Percentiles rank a stretch among this genome's conserved stretches.
These are phyloP conservation scores for Troglohyphantes excavatus DNA, from an alignment of 2,888 invertebrate genomes.

Conservation along the genomic window DNA sequence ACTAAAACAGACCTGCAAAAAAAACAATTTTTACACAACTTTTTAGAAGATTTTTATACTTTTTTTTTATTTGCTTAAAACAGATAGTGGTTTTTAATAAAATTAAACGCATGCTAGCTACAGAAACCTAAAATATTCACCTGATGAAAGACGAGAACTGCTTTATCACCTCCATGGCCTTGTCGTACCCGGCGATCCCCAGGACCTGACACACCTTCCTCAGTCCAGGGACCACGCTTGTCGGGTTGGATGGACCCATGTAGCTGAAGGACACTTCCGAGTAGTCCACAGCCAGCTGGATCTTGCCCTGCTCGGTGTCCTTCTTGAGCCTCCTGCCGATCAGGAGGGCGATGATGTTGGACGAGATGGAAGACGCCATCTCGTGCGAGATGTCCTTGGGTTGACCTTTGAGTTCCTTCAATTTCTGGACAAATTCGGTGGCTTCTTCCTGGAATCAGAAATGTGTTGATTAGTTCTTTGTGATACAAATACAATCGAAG, in stretches of 20 bases:
- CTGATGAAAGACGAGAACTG: constrained; percentile 37
- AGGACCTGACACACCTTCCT: constrained; percentile 49
- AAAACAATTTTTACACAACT: not conserved
- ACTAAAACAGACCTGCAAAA: too few species aligned
- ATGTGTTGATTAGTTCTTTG: too few species aligned
- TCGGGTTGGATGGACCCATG: constrained; percentile 38
- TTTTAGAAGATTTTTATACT: not conserved
- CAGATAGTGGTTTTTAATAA: not conserved
- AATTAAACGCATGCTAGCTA: too few species aligned
- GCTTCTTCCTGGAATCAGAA: constrained; percentile 58
- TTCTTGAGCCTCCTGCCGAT: constrained; percentile 52
- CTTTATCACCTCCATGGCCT: constrained; percentile 12
- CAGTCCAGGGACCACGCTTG: constrained; percentile 46
- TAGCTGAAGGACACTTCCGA: constrained; percentile 34
- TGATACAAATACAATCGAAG: too few species aligned
- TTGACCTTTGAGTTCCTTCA: constrained; percentile 2
- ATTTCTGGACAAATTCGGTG: not conserved
- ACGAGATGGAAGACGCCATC: constrained; percentile 48
- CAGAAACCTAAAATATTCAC: constrained; percentile 28
- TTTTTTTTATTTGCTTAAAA: not conserved
- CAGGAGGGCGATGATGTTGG: constrained; percentile 73
- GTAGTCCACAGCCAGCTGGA: constrained; percentile 47
- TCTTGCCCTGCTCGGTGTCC: constrained; percentile 44
- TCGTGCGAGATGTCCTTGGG: constrained; percentile 40
- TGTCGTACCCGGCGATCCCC: constrained; percentile 63